These are phyloP conservation scores for Catharus minimus DNA, from an alignment of 2,113 vertebrate genomes.

Conservation along the genomic window DNA sequence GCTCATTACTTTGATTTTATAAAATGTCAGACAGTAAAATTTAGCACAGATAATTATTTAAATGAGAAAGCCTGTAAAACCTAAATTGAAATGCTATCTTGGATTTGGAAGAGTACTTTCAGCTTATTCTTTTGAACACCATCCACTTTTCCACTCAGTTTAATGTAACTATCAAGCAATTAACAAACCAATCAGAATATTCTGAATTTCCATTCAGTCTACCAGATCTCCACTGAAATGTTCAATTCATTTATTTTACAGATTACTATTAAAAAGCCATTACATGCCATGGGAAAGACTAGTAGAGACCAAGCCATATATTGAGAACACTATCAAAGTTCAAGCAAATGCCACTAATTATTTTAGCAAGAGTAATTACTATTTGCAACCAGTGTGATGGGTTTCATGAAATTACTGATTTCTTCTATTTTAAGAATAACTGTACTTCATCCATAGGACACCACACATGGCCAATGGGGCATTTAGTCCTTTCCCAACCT, in stretches of 20 bases:
- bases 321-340: constrained; percentile 19
- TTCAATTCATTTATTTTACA: constrained; percentile 17
- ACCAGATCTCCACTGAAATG: constrained; percentile 18
- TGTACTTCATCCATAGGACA: not conserved
- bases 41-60: constrained; percentile 36
- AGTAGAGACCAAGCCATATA: not conserved
- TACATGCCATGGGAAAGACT: not conserved
- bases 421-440: not conserved
- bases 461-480: not conserved
- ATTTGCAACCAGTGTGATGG: not conserved
- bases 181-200: constrained; percentile 29
- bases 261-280: constrained; percentile 48
- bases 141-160: constrained; percentile 35
- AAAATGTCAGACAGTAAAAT: constrained; percentile 42
- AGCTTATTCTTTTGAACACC: constrained; percentile 13
- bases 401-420: not conserved
- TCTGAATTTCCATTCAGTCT: constrained; percentile 42
- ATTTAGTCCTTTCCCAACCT: not conserved
- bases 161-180: constrained; percentile 56
- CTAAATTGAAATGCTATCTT: not conserved
- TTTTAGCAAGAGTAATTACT: not conserved
- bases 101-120: not conserved
- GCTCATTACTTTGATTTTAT: constrained; percentile 35
- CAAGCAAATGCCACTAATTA: constrained; percentile 25
- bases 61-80: constrained; percentile 26